Evolutionary conservation across 2,888 invertebrate species (phyloP), one percentile per base, ranked within the genome.

Genomic region (Rapana venosa): DNA sequence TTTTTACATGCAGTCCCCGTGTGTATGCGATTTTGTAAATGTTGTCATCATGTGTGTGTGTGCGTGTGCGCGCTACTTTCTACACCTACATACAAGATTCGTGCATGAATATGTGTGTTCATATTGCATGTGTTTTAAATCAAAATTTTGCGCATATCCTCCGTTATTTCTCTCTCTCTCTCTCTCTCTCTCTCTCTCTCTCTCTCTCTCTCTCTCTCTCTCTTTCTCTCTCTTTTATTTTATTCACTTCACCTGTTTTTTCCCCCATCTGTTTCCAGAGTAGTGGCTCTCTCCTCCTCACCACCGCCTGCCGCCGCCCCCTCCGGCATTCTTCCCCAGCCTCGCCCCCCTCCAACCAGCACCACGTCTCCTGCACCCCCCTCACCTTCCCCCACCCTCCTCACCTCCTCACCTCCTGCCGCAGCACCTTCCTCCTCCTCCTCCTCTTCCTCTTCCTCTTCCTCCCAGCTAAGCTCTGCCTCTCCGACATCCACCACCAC

Each of bases 31-130:
- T n/a, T n/a, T n/a, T n/a, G n/a, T n/a, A n/a, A n/a, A n/a, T n/a
- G n/a, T 74, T 5, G n/a, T 5, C n/a, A 20, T 74, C 32, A 32
- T 81, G 81, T 84, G 84, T 84, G 84, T 84, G 84, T 84, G 84
- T 47, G 84, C 47, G 84, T 84, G 84, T 47, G 83, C 47, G 83
- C 47, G 83, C 47, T 36, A 36, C 47, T 83, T 47, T 47, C 47
- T 47, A 56, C 47, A 56, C 47, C 22, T 84, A 22, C 47, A 11
- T 56, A 0, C 2, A 8, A 30, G 36, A 15, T 2, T 83, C 15
- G 32, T 47, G 35, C 32, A 32, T 35, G 47, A 30, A 8, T 83
- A 32, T 8, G 22, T 83, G 83, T 35, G 36, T 35, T 13, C 36
- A 32, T 30, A 47, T n/a, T 74, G 74, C 26, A 30, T n/a, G 22